Conservation (phyloP, 2,797 vertebrate genomes). For the Aeoliscus strigatus region DNA sequence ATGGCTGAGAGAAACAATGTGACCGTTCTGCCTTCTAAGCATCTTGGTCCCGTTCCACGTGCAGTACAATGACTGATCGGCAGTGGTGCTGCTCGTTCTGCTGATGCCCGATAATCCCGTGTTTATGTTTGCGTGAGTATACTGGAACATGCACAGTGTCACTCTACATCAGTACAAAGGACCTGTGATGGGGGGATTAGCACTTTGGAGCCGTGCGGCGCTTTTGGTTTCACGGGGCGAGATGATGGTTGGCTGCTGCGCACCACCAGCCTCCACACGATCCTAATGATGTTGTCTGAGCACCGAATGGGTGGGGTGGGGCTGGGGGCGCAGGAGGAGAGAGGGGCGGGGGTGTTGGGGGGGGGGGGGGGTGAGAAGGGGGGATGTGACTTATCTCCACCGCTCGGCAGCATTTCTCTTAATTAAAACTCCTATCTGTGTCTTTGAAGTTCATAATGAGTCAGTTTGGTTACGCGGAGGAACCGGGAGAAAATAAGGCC, state of each 20-base stretch:
- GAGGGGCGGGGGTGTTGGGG: neutral
- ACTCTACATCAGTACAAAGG: conserved; percentile 58
- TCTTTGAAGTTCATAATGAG: conserved; percentile 95
- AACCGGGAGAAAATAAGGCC: conserved; percentile 60
- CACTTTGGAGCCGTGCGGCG: conserved; percentile 36
- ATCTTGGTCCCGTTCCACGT: conserved; percentile 11
- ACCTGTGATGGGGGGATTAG: conserved; percentile 60
- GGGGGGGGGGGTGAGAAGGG: conserved; percentile 9
- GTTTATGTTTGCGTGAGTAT: conserved; percentile 51
- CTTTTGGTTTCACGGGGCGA: conserved; percentile 46
- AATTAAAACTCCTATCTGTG: conserved; percentile 95
- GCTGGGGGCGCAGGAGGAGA: conserved; percentile 18
- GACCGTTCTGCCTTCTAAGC: conserved; percentile 1
- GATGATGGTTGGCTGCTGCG: conserved; percentile 39
- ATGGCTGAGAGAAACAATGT: neutral
- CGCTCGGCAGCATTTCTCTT: conserved; percentile 83
- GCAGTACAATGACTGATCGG: conserved; percentile 16
- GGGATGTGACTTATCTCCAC: conserved; percentile 71
- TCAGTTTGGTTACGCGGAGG: conserved; percentile 81
- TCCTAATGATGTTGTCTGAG: conserved; percentile 72
- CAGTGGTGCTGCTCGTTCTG: conserved; percentile 11
- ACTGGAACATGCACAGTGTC: conserved; percentile 53
- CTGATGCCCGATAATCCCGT: conserved; percentile 44
- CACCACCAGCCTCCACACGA: conserved; percentile 35
- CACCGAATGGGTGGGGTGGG: conserved; percentile 48